phyloP scores from a whole-genome alignment of 2,888 invertebrate species.

The Linnaemya vulpina region DNA sequence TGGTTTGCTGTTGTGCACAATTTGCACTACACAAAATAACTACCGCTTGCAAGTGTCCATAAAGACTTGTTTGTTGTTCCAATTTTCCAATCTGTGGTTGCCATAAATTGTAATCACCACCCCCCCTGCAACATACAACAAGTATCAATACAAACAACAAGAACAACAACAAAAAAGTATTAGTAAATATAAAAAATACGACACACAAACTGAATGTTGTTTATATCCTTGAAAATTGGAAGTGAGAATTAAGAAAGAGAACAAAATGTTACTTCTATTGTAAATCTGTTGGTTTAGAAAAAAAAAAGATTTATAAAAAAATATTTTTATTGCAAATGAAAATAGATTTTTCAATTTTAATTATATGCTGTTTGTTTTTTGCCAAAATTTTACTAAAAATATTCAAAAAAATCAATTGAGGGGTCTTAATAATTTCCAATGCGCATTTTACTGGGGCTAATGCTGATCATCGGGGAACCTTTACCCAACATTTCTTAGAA shows the following conservation, averaged over 20 bases:
- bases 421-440: too few species aligned
- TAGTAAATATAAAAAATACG: too few species aligned
- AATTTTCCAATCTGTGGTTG: slow-evolving; percentile 68
- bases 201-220: slow-evolving; percentile 35
- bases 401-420: too few species aligned
- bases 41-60: slow-evolving; percentile 28
- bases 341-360: too few species aligned
- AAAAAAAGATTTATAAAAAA: slow-evolving; percentile 8
- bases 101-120: slow-evolving; percentile 64
- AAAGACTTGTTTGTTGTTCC: slow-evolving; percentile 57
- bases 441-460: too few species aligned
- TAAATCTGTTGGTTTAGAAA: slow-evolving; percentile 4
- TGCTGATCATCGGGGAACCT: too few species aligned
- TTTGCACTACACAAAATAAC: slow-evolving; percentile 35
- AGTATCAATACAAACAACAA: slow-evolving; percentile 24
- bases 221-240: slow-evolving; percentile 49
- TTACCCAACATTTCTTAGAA: too few species aligned
- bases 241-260: slow-evolving; percentile 28
- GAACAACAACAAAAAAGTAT: background rate
- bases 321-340: background rate
- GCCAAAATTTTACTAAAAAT: too few species aligned
- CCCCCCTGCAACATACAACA: slow-evolving; percentile 39
- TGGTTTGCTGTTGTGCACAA: slow-evolving; percentile 7
- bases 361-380: too few species aligned
- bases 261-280: background rate